phyloP scores from a whole-genome alignment of 2,113 vertebrate species.

The Otocyon megalotis region DNA sequence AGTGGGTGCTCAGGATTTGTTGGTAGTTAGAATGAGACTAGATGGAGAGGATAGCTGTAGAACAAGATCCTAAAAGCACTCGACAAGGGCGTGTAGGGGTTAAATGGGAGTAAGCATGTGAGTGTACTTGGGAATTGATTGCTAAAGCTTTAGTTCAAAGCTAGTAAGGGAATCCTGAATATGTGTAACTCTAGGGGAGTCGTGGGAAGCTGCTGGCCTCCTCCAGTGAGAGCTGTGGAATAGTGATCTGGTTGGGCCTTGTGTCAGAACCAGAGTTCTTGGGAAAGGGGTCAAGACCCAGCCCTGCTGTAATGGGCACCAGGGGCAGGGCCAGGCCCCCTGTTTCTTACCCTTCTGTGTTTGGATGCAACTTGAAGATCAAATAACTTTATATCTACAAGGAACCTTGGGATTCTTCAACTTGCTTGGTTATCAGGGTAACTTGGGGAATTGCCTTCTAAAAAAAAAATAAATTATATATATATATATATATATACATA shows the following conservation, averaged over 20 bases:
- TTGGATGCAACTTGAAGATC: not conserved
- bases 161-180: not conserved
- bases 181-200: not conserved
- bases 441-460: not conserved
- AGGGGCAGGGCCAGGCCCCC: not conserved
- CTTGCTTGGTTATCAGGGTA: not conserved
- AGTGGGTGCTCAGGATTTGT: not conserved
- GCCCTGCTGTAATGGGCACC: not conserved
- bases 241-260: not conserved
- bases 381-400: not conserved
- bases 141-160: not conserved
- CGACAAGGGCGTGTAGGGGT: not conserved
- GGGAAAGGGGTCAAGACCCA: not conserved
- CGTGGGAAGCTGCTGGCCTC: not conserved
- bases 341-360: not conserved
- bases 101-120: not conserved
- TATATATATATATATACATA: not conserved
- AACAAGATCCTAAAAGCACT: not conserved
- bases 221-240: not conserved
- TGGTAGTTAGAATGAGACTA: not conserved
- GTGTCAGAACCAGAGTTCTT: not conserved
- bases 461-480: no score
- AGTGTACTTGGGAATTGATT: not conserved
- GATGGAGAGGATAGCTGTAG: not conserved
- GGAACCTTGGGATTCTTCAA: not conserved